phyloP scores from a whole-genome alignment of 2,888 invertebrate species.

The Ichneumoninae sp. region DNA sequence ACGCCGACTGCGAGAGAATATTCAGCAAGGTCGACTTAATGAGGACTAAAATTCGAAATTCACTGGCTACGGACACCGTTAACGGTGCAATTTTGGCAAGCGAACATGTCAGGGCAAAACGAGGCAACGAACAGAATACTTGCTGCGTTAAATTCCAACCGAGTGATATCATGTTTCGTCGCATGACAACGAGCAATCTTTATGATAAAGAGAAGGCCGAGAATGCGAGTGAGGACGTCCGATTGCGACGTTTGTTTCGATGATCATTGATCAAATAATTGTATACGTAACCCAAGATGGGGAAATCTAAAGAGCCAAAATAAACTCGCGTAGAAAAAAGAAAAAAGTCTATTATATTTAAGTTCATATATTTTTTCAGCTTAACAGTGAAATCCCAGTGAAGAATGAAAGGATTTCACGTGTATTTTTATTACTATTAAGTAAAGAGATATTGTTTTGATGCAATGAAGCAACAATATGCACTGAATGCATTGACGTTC shows the following conservation, averaged over 20 bases:
- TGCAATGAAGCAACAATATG: too few species aligned
- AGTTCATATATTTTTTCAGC: too few species aligned
- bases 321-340: too few species aligned
- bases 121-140: background rate
- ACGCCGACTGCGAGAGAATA: conserved; percentile 59
- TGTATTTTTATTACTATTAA: too few species aligned
- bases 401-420: too few species aligned
- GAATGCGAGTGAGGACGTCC: background rate
- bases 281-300: too few species aligned
- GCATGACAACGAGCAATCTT: background rate
- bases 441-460: too few species aligned
- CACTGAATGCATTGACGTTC: too few species aligned
- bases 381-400: too few species aligned
- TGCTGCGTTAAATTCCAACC: background rate
- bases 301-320: too few species aligned
- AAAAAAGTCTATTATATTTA: too few species aligned
- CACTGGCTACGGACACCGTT: conserved; percentile 35
- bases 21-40: conserved; percentile 53
- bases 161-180: background rate
- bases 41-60: conserved; percentile 54
- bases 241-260: background rate
- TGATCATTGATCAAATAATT: background rate
- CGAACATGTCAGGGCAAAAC: background rate
- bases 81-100: conserved; percentile 49
- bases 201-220: background rate